Evolutionary conservation across 2,888 invertebrate species (phyloP).

Genomic region (Oxystoma pomonae): DNA sequence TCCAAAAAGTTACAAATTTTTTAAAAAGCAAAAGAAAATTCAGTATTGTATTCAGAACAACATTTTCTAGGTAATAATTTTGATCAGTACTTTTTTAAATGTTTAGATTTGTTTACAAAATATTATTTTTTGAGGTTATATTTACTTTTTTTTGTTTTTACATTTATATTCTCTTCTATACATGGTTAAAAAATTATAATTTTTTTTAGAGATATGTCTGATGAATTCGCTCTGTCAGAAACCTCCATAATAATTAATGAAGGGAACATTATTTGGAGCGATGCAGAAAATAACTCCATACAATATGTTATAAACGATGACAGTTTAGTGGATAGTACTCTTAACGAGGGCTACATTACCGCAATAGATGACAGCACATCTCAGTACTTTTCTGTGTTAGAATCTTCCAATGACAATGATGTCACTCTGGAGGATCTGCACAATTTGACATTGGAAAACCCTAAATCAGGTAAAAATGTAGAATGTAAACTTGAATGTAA

Average conservation of each 20-base stretch:
- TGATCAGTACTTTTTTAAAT: too few species aligned
- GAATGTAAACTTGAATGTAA: too few species aligned
- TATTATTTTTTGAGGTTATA: too few species aligned
- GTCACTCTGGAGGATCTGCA: constrained; percentile 33
- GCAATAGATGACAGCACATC: constrained; percentile 27
- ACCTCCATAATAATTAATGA: constrained; percentile 14
- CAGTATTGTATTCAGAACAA: too few species aligned
- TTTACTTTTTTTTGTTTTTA: too few species aligned
- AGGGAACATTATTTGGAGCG: constrained; percentile 19
- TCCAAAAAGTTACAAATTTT: too few species aligned
- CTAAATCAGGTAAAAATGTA: constrained; percentile 16
- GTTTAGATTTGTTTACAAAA: too few species aligned
- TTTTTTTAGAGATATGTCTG: neutral
- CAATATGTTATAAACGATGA: constrained; percentile 18
- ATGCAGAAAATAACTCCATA: constrained; percentile 15
- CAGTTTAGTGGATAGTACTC: constrained; percentile 30
- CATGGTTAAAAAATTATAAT: too few species aligned
- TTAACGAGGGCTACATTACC: constrained; percentile 39
- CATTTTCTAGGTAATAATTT: too few species aligned
- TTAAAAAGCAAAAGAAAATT: too few species aligned
- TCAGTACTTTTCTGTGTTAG: constrained; percentile 42
- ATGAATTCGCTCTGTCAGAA: too few species aligned
- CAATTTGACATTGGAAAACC: constrained; percentile 26
- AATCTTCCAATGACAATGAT: constrained; percentile 32
- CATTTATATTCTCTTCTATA: too few species aligned